Evolutionary conservation across 2,113 vertebrate genomes (phyloP), one percentile per base, ranked within the genome.

Genomic region (Salvator merianae): DNA sequence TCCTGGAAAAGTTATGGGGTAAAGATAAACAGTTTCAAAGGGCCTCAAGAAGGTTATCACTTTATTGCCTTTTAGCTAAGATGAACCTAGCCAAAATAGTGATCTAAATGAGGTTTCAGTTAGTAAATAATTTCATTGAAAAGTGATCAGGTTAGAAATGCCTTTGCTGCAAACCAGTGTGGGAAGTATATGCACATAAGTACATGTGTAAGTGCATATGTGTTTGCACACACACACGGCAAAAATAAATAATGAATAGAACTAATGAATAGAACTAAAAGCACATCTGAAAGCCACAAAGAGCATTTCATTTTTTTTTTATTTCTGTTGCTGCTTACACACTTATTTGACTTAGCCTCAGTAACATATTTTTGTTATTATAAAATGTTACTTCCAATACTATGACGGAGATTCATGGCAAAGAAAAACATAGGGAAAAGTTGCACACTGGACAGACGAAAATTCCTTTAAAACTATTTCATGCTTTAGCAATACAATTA

Each of bases 371-470:
- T 91, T 83, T 83, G 79, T 50, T 74, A 84, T 71, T 88, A 90
- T 59, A 89, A 69, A 36, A 91, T 82, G 36, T 0, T 4, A 84
- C 77, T 86, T 87, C 86, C 12, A 38, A 53, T 81, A 83, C 43
- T 76, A 85, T 14, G 77, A 26, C 36, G 75, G 76, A 79, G 85
- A 86, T 91, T 87, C 91, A 84, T 87, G 79, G 71, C 88, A 90
- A 93, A 88, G 63, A 85, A 79, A 93, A 94, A 92, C 75, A 92
- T 74, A 94, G 88, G 85, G 86, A 90, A 89, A 88, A 83, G 92
- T 76, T 78, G 59, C 83, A 72, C 66, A 40, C 78, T 89, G 84
- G 77, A 87, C 88, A 88, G 86, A 32, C 92, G 91, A 81, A 90
- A 91, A 92, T 91, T 86, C 78, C 34, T 73, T 22, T 72, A 79